A percentile compares a stretch with the other conserved stretches of the same genome.
These are phyloP conservation scores for Aphelenchoides bicaudatus DNA, from an alignment of 2,888 invertebrate genomes.

Conservation along the genomic window DNA sequence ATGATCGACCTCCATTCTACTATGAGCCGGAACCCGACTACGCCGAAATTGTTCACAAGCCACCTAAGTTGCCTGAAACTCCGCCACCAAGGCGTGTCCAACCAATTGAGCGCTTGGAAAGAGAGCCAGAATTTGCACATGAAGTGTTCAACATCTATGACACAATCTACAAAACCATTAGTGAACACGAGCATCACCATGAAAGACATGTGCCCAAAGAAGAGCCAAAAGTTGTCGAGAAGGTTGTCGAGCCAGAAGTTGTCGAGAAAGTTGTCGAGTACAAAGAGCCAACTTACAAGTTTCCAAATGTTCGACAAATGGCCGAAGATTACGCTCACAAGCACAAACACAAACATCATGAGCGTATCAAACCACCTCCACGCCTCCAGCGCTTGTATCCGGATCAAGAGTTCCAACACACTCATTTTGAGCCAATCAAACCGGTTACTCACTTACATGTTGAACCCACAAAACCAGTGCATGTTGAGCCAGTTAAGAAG, in stretches of 20 bases:
- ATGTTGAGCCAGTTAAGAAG: background rate
- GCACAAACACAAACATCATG: too few species aligned
- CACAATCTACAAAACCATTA: too few species aligned
- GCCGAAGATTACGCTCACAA: conserved; percentile 3
- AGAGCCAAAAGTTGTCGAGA: background rate
- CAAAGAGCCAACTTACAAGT: background rate
- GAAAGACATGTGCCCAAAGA: background rate
- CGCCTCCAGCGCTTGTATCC: conserved; percentile 4
- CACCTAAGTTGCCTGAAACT: too few species aligned
- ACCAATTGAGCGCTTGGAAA: too few species aligned
- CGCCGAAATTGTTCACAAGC: too few species aligned
- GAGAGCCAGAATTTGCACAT: too few species aligned
- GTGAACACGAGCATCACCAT: too few species aligned
- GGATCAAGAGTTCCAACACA: background rate
- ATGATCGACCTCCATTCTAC: too few species aligned
- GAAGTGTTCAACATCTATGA: too few species aligned
- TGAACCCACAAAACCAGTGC: background rate
- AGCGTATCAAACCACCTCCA: background rate
- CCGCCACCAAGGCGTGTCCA: too few species aligned
- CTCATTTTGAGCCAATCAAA: background rate
- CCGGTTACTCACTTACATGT: background rate
- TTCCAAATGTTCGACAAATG: background rate
- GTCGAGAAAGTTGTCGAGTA: background rate
- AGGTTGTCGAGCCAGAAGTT: background rate
- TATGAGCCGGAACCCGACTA: too few species aligned